Evolutionary conservation across 1,140 invertebrate genomes (phyloP).

Genomic region (Globodera rostochiensis): DNA sequence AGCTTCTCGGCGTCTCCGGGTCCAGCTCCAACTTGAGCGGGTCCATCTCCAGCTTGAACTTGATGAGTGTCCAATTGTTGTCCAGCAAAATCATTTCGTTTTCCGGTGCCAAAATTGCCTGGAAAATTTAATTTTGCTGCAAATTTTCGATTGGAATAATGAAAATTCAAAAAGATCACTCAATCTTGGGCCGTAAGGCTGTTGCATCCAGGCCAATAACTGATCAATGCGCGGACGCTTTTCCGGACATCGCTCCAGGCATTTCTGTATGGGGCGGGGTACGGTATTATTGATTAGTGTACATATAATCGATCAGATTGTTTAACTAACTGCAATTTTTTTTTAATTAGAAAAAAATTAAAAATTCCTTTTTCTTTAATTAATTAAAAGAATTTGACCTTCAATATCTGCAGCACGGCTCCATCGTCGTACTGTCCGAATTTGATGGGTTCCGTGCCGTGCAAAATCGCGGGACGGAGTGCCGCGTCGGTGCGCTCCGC

Average conservation of each 20-base stretch:
- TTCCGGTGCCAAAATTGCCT: not conserved
- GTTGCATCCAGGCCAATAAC: not conserved
- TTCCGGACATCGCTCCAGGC: constrained; percentile 2
- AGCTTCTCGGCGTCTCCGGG: not conserved
- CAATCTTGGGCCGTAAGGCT: too few relatives aligned
- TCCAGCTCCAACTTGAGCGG: not conserved
- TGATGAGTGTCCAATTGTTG: not conserved
- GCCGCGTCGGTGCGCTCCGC: constrained; percentile 8
- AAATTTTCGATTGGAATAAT: too few relatives aligned
- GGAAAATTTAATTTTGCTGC: too few relatives aligned
- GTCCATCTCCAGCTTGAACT: not conserved
- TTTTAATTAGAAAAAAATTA: not conserved
- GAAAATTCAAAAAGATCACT: too few relatives aligned
- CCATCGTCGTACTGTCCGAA: constrained; percentile 22
- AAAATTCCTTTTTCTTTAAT: not conserved
- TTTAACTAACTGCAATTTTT: too few relatives aligned
- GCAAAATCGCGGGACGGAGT: constrained; percentile 18
- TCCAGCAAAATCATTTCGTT: too few relatives aligned
- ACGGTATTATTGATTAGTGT: not conserved
- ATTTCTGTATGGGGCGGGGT: not conserved
- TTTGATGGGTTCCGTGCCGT: constrained; percentile 14
- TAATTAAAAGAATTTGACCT: not conserved
- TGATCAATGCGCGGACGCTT: constrained; percentile 9
- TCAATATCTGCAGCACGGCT: constrained; percentile 13
- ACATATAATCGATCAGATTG: too few relatives aligned